Evolutionary conservation across 2,113 vertebrate species (phyloP).

Genomic region (Callipepla californica): DNA sequence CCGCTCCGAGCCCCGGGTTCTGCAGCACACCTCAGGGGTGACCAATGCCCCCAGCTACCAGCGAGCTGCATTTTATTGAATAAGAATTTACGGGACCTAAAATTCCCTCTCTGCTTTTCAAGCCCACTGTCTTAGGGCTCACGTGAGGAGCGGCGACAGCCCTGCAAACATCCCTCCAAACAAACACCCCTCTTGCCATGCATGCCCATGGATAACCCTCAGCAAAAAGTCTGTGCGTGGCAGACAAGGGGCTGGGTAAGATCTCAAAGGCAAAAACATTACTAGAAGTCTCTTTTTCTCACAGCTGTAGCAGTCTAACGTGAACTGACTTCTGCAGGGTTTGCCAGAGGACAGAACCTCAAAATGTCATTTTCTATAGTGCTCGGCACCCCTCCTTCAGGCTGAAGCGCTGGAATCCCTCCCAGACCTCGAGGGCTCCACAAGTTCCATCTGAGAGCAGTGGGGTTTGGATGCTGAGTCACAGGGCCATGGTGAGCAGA

Average conservation of each 20-base stretch:
- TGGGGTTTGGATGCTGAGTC: background rate
- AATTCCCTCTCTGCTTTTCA: background rate
- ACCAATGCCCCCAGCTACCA: background rate
- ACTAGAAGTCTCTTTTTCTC: background rate
- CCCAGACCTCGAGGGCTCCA: background rate
- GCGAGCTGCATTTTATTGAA: background rate
- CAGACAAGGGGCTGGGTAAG: background rate
- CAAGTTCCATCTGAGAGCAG: background rate
- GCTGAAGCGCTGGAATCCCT: background rate
- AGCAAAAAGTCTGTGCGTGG: background rate
- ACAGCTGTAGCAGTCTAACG: fast-evolving
- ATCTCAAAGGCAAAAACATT: background rate
- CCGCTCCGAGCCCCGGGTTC: background rate
- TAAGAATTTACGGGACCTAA: background rate
- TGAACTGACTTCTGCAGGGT: background rate
- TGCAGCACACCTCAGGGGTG: background rate
- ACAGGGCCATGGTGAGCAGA: background rate
- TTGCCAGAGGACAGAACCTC: background rate
- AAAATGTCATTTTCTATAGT: background rate
- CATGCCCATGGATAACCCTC: background rate
- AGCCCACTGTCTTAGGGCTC: background rate
- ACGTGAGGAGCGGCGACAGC: background rate
- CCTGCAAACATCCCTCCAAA: background rate
- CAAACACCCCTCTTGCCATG: background rate
- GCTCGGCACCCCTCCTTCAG: background rate